Percentiles rank a stretch among this genome's conserved stretches.
These are phyloP conservation scores for Aphelenchoides besseyi DNA, from an alignment of 1,140 invertebrate species.

Conservation along the genomic window DNA sequence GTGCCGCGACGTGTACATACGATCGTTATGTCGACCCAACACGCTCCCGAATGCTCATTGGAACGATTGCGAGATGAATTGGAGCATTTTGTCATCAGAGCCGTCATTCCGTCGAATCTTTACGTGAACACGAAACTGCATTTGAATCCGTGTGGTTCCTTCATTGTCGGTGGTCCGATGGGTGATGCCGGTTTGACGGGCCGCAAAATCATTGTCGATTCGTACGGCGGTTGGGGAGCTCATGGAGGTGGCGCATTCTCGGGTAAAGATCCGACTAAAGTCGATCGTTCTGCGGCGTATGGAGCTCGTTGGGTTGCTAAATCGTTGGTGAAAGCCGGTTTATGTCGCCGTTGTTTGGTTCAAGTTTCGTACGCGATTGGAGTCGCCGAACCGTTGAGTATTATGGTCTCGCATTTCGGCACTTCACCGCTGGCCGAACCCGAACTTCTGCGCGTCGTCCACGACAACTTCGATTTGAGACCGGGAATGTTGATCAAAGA, in stretches of 20 bases:
- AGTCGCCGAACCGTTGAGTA: slow-evolving; percentile 87
- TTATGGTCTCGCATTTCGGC: slow-evolving; percentile 93
- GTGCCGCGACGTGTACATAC: slow-evolving; percentile 92
- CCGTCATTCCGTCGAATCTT: slow-evolving; percentile 85
- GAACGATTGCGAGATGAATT: slow-evolving; percentile 80
- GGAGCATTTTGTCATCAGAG: slow-evolving; percentile 83
- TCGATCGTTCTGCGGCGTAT: slow-evolving; percentile 91
- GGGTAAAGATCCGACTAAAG: slow-evolving; percentile 95
- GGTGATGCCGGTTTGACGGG: slow-evolving; percentile 92
- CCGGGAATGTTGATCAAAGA: slow-evolving; percentile 97
- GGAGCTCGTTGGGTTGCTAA: slow-evolving; percentile 88
- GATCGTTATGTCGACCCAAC: slow-evolving; percentile 91
- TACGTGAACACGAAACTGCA: slow-evolving; percentile 86
- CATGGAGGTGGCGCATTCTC: slow-evolving; percentile 93
- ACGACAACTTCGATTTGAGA: slow-evolving; percentile 94
- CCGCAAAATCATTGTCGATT: slow-evolving; percentile 94
- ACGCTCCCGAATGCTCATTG: slow-evolving; percentile 82
- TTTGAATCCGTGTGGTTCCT: slow-evolving; percentile 92
- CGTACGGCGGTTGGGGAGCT: slow-evolving; percentile 96
- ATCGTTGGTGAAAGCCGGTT: slow-evolving; percentile 81
- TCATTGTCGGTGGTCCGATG: slow-evolving; percentile 71
- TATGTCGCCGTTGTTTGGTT: slow-evolving; percentile 81
- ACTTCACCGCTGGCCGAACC: slow-evolving; percentile 83
- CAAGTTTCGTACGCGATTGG: slow-evolving; percentile 96
- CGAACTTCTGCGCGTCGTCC: slow-evolving; percentile 84